Base-by-base conservation (phyloP, 2,888 invertebrate genomes). In the Lumbricus terrestris region DNA sequence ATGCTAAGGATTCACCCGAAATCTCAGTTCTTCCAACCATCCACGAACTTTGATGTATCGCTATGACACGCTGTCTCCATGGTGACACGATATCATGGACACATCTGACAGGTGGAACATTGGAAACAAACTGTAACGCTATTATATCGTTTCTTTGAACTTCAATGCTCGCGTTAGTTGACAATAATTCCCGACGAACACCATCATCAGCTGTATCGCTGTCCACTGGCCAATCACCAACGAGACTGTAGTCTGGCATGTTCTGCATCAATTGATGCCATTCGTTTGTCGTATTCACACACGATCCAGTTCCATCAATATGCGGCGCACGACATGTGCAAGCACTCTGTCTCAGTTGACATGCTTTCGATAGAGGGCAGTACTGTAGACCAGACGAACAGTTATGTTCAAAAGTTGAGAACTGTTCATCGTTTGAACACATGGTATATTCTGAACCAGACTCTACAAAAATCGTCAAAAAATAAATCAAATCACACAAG, bases 381-480 rank as follows among this genome's bases (percentile, higher is more conserved):
- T 88, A 88, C 37, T 88, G 33, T 35, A 88, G 37, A 34, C 88
- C 88, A 40, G 23, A 37, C 29, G 47, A 40, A 47, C 88, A 88
- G 18, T 40, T 88, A 5, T 20, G 33, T 88, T 85, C 34, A 85
- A 33, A 85, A 23, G 34, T 35, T 37, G 85, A 23, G 85, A 85
- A 85, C 34, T 34, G 20, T 20, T 85, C 34, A 33, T 37, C 23
- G 3, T 85, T 35, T 34, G 85, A 85, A 85, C 85, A 85, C 23
- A 23, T 37, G 6, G 85, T n/a, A 37, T 35, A 85, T 37, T 85
- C 85, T 35, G 85, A 34, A 35, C 37, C 85, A 20, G n/a, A 34
- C 6, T 15, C 85, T 85, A 23, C 33, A 85, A 85, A 35, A 23
- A 85, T 35, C 47, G 23, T 4, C 47, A 69, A 69, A 69, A 69